Base-by-base conservation (phyloP, 2,888 invertebrate genomes). In the Habrosyne pyritoides region DNA sequence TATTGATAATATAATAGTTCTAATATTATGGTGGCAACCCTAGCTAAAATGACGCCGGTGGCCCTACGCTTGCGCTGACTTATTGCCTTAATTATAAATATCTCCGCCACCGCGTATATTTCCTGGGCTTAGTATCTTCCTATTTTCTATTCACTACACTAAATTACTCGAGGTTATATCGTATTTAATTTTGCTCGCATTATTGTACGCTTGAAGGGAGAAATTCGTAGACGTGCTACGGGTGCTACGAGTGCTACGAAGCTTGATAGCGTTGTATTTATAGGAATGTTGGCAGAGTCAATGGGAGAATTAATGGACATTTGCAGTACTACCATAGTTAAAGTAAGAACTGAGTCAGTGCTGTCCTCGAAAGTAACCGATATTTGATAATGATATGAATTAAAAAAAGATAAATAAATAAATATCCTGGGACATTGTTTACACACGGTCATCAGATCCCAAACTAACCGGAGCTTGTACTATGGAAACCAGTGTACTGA, bases 81-180 rank as follows among this genome's bases (percentile, higher is more conserved):
- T 64, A 61, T 62, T 58, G 54, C 59, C 61, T 67, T 67, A 64
- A 64, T 64, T 64, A 67, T 63, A 67, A 64, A 64, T 60, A 61
- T 63, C 58, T 61, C 57, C 52, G 52, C 54, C 54, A 51, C 50
- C 55, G 47, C 47, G 53, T 55, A 58, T 53, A 53, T 55, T 53
- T 53, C 49, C 54, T 50, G 49, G 18, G 49, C 42, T 47, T 54
- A 48, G 48, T 48, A 21, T 52, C 46, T 53, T 14, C 21, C 46
- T 53, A 53, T 46, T 47, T 46, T 24, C 52, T 36, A 52, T 53
- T 28, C 21, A 30, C 36, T 54, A 12, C 10, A 50, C 50, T 50
- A 50, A 50, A 50, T 50, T 50, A 30, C 30, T 21, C 21, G 50
- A 50, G 50, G 50, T 50, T 49, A 50, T 30, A 50, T 30, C 21